phyloP scores from a whole-genome alignment of 2,888 invertebrate species.

The Platynereis dumerilii region DNA sequence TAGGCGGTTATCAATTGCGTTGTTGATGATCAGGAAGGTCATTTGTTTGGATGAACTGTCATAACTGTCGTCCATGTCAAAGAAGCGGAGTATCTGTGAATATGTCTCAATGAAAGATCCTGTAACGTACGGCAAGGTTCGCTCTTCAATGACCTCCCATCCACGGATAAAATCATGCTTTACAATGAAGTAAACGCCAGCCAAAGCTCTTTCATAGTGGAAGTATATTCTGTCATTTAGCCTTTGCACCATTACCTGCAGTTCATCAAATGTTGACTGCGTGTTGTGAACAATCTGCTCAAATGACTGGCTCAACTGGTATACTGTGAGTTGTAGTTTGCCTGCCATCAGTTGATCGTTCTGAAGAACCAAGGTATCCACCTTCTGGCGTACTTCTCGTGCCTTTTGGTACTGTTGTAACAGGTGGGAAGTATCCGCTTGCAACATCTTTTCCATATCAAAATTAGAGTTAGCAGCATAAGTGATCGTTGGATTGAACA shows the following conservation, averaged over 20 bases:
- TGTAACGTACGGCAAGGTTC: not conserved
- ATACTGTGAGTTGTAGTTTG: not conserved
- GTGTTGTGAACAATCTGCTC: not conserved
- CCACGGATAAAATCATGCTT: not conserved
- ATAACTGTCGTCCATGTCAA: not conserved
- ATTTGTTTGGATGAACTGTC: not conserved
- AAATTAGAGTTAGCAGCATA: constrained; percentile 47
- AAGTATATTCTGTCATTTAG: constrained; percentile 11
- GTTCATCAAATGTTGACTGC: not conserved
- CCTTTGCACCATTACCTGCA: not conserved
- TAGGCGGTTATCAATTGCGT: not conserved
- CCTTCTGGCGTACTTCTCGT: not conserved
- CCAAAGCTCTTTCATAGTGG: constrained; percentile 20
- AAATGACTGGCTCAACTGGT: not conserved
- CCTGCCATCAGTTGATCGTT: not conserved
- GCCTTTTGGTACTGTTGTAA: not conserved
- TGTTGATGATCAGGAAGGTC: not conserved
- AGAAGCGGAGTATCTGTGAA: not conserved
- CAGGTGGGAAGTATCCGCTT: not conserved
- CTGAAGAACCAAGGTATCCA: not conserved
- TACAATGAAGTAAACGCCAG: not conserved
- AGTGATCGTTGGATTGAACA: constrained; percentile 48
- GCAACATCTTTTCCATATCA: constrained; percentile 27
- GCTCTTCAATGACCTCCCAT: not conserved
- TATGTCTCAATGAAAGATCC: not conserved